Percentiles rank a stretch among this genome's conserved stretches.
phyloP scores from a whole-genome alignment of 2,888 invertebrate genomes.

The Lepidocyrtinus sp. region DNA sequence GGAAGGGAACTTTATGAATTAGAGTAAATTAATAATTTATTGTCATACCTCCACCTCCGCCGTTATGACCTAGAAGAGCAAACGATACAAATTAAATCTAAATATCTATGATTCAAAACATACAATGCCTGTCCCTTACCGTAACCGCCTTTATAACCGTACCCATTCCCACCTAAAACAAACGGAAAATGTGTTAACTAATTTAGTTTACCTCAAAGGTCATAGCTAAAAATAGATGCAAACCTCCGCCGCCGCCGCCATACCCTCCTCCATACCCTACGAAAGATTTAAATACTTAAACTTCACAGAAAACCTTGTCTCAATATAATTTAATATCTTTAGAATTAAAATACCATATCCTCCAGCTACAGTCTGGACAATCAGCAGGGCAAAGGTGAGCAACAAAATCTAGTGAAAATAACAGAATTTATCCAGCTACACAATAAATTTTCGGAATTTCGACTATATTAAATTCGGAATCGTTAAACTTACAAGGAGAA shows the following conservation, averaged over 20 bases:
- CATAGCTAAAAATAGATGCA: neutral
- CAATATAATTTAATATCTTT: neutral
- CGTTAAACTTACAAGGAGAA: neutral
- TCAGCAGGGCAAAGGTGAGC: neutral
- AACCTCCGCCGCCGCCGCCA: neutral
- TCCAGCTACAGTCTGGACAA: neutral
- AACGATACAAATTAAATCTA: no score
- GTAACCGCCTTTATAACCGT: conserved; percentile 30
- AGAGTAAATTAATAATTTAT: neutral
- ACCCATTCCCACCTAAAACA: conserved; percentile 25
- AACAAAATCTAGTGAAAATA: neutral
- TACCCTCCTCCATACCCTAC: conserved; percentile 5
- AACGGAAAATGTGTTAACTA: neutral
- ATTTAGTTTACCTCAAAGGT: neutral
- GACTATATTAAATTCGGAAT: neutral
- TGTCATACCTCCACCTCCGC: conserved; percentile 18
- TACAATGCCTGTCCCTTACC: neutral
- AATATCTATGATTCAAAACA: neutral
- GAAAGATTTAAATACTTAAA: neutral
- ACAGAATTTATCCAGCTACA: no score
- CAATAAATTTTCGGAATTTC: neutral
- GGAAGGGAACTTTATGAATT: neutral
- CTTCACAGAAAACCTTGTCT: neutral
- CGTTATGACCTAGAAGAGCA: no score
- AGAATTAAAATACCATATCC: no score